phyloP scores from a whole-genome alignment of 1,140 invertebrate species.

The Drosophila insularis region DNA sequence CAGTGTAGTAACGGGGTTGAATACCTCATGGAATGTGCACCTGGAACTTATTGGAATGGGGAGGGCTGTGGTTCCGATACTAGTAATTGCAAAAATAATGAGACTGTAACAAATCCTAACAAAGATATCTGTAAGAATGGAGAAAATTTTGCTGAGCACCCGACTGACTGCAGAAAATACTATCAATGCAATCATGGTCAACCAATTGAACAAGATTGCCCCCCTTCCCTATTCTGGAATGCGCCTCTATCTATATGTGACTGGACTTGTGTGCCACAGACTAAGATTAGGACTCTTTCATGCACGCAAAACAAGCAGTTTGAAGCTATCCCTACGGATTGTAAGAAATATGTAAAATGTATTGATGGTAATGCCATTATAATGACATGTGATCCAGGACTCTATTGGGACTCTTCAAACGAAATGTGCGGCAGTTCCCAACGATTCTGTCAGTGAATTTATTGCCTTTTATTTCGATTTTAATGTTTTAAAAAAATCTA shows the following conservation, averaged over 20 bases:
- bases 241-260: background rate
- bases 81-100: slow-evolving; percentile 15
- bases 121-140: slow-evolving; percentile 24
- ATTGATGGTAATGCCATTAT: too few species aligned
- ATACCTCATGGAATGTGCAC: slow-evolving; percentile 8
- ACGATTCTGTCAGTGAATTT: slow-evolving; percentile 15
- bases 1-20: slow-evolving; percentile 39
- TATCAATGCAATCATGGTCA: slow-evolving; percentile 33
- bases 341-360: too few species aligned
- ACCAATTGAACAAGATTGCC: slow-evolving; percentile 28
- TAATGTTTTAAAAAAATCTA: too few species aligned
- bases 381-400: too few species aligned
- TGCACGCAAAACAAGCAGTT: background rate
- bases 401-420: too few species aligned
- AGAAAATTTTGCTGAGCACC: slow-evolving; percentile 8
- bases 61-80: background rate
- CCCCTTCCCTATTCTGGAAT: slow-evolving; percentile 36
- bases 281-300: background rate
- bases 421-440: slow-evolving; percentile 22
- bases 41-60: slow-evolving; percentile 27
- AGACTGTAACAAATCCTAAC: background rate
- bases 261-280: slow-evolving; percentile 14
- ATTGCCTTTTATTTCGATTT: too few species aligned
- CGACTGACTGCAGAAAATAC: slow-evolving; percentile 37
- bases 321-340: slow-evolving; percentile 4